Evolutionary conservation across 92 coral and sea anemone genomes (phyloP).

Genomic region (Porites cylindrica): DNA sequence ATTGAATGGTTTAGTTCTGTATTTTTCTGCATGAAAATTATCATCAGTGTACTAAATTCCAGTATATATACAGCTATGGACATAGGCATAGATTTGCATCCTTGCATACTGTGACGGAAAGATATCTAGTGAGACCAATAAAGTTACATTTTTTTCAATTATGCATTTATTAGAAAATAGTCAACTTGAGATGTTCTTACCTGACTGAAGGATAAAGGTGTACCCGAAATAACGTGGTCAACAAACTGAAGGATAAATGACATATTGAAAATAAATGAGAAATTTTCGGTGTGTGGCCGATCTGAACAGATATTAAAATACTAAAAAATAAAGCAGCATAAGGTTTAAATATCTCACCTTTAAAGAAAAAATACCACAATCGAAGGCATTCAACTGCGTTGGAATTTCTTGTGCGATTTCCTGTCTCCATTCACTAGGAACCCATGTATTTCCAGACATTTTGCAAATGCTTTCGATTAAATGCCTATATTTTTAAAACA

Average conservation of each 20-base stretch:
- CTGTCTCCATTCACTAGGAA: constrained; percentile 1
- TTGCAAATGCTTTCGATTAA: neutral
- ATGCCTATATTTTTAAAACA: neutral
- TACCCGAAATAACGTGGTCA: neutral
- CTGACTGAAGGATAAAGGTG: constrained; percentile 8
- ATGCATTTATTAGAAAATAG: neutral
- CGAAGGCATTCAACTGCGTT: constrained; percentile 15
- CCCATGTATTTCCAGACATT: constrained; percentile 1
- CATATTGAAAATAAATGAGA: no score
- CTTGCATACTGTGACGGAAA: no score
- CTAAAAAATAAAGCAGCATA: no score
- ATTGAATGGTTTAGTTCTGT: no score
- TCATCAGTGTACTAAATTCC: no score
- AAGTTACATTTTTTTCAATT: no score
- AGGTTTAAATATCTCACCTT: constrained; percentile 3
- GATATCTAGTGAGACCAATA: neutral
- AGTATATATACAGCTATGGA: no score
- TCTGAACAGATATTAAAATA: no score
- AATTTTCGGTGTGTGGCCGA: no score
- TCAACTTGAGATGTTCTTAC: neutral
- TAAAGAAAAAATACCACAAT: constrained; percentile 9
- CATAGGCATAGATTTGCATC: no score
- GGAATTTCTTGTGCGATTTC: constrained; percentile 3
- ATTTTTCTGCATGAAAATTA: no score
- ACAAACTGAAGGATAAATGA: neutral